A percentile compares a stretch with the other conserved stretches of the same genome.
Evolutionary conservation across 1,140 invertebrate genomes (phyloP).

Genomic region (Manduca sexta): DNA sequence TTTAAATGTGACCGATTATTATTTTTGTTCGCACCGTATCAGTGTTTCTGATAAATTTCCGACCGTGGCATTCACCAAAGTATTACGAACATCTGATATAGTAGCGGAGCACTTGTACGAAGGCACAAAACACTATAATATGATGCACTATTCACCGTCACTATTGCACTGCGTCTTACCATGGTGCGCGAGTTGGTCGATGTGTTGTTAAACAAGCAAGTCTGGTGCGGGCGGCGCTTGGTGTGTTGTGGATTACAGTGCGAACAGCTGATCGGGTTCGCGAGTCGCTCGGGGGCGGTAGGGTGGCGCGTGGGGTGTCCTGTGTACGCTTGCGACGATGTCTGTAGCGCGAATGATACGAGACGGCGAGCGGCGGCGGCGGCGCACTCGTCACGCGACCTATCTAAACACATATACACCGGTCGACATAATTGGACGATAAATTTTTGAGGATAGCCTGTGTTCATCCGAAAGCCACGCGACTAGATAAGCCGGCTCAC

Average conservation of each 20-base stretch:
- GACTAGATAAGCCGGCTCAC: conserved; percentile 48
- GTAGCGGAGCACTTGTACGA: conserved; percentile 21
- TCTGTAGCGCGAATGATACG: conserved; percentile 62
- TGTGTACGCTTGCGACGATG: conserved; percentile 44
- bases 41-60: background rate
- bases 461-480: conserved; percentile 53
- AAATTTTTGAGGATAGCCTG: conserved; percentile 59
- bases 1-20: background rate
- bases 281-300: conserved; percentile 27
- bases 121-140: conserved; percentile 28
- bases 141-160: conserved; percentile 45
- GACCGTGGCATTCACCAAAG: too few species aligned
- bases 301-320: conserved; percentile 24
- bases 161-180: conserved; percentile 56
- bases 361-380: conserved; percentile 39
- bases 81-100: too few species aligned
- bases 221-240: conserved; percentile 15
- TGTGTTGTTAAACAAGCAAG: conserved; percentile 27
- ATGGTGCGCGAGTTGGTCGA: conserved; percentile 34
- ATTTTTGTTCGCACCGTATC: background rate
- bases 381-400: conserved; percentile 59
- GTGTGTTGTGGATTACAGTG: conserved; percentile 26
- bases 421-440: conserved; percentile 44
- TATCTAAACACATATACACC: conserved; percentile 44
- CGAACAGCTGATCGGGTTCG: conserved; percentile 59